Percentiles rank a stretch among this genome's conserved stretches.
These are phyloP conservation scores for Xenus cinereus DNA, from an alignment of 2,113 vertebrate species.

Conservation along the genomic window DNA sequence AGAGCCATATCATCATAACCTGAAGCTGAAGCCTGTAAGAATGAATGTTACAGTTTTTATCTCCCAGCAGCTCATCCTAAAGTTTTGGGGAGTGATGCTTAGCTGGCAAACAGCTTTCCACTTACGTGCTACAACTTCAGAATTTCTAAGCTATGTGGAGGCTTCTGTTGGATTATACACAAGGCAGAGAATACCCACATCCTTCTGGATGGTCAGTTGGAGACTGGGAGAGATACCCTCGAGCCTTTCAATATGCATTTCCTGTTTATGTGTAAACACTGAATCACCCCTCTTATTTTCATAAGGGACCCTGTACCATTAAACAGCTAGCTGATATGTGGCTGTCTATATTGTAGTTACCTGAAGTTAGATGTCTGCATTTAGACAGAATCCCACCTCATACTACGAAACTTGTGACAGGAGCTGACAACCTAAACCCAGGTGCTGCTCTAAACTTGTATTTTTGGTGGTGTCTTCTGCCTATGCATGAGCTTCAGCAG, in stretches of 20 bases:
- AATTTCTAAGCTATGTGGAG: neutral
- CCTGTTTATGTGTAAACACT: neutral
- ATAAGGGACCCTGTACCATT: neutral
- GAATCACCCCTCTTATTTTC: neutral
- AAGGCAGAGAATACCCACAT: neutral
- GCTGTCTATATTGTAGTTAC: neutral
- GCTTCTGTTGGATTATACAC: neutral
- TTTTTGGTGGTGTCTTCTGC: neutral
- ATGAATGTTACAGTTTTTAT: neutral
- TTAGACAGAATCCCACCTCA: neutral
- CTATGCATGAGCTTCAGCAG: neutral
- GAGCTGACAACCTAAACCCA: neutral
- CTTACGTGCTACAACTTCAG: fast-evolving
- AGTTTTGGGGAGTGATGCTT: neutral
- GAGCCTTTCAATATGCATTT: neutral
- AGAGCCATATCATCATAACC: neutral
- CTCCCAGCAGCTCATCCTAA: neutral
- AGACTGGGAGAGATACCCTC: neutral
- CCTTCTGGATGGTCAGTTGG: neutral
- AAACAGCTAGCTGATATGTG: neutral
- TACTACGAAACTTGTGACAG: neutral
- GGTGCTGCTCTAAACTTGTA: neutral
- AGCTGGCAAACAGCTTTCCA: neutral
- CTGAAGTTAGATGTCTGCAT: neutral
- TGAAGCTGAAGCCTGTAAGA: neutral